These are phyloP conservation scores for Pelagia noctiluca DNA, from an alignment of 30 jellyfish, hydroid and myxozoan species.

Conservation along the genomic window DNA sequence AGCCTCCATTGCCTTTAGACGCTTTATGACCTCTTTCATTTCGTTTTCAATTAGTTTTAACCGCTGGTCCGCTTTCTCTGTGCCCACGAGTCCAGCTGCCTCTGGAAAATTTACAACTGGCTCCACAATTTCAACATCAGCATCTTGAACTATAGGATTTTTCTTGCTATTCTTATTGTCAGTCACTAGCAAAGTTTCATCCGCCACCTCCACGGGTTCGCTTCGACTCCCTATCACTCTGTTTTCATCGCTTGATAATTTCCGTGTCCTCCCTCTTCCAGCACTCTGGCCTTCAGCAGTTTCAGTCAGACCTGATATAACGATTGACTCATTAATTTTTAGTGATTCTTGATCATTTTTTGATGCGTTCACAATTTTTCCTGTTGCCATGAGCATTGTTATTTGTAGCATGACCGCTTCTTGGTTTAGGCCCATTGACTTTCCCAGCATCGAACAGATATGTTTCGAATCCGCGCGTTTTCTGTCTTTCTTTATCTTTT, in stretches of 20 bases:
- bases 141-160: neutral
- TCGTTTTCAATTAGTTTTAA: neutral
- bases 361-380: conserved; percentile 3
- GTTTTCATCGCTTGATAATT: conserved; percentile 2
- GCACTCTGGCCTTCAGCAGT: conserved; percentile 4
- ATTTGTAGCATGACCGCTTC: conserved; percentile 2
- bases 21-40: neutral
- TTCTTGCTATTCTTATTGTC: neutral
- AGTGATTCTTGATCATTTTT: neutral
- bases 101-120: conserved; percentile 1
- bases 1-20: conserved; percentile 5
- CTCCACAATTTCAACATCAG: neutral
- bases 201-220: neutral
- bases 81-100: neutral
- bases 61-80: conserved; percentile 4
- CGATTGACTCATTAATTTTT: conserved; percentile 1
- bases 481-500: conserved; percentile 1
- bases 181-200: neutral
- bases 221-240: neutral
- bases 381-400: conserved; percentile 6
- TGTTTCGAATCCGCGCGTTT: neutral
- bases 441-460: conserved; percentile 4
- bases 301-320: conserved; percentile 1
- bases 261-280: neutral
- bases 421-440: conserved; percentile 6